Evolutionary conservation across 1,140 invertebrate species (phyloP).

Genomic region (Linepithema humile): DNA sequence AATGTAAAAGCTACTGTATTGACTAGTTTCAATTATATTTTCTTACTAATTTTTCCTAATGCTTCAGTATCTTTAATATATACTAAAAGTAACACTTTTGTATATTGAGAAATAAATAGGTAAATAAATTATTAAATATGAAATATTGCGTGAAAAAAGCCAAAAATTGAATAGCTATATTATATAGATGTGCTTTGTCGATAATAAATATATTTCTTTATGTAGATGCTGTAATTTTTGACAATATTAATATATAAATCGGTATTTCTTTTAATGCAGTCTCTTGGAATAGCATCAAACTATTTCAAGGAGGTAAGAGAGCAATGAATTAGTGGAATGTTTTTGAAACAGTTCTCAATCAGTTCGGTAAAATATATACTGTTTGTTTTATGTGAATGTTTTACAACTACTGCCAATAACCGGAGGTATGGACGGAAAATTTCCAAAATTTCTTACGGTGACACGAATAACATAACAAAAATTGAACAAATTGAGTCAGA

Average conservation of each 20-base stretch:
- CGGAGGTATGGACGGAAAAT: slow-evolving; percentile 67
- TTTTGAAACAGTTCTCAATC: background rate
- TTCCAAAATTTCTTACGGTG: slow-evolving; percentile 53
- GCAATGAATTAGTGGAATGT: background rate
- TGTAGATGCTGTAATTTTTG: slow-evolving; percentile 45
- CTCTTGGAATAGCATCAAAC: background rate
- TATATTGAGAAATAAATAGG: slow-evolving; percentile 32
- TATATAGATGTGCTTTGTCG: background rate
- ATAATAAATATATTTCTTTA: slow-evolving; percentile 20
- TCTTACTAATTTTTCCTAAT: slow-evolving; percentile 21
- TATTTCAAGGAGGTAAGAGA: background rate
- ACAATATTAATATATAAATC: too few relatives aligned
- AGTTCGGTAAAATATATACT: slow-evolving; percentile 7
- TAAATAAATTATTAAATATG: slow-evolving; percentile 60
- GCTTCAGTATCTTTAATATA: slow-evolving; percentile 29
- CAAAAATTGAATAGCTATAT: background rate
- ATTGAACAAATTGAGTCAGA: slow-evolving; percentile 1
- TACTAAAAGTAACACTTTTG: slow-evolving; percentile 28
- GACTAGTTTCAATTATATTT: slow-evolving; percentile 67
- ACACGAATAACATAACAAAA: slow-evolving; percentile 16
- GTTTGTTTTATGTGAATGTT: slow-evolving; percentile 4
- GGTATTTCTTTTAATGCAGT: background rate
- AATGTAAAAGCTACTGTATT: slow-evolving; percentile 61
- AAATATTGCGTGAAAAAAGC: background rate
- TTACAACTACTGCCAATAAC: slow-evolving; percentile 45